Base-by-base conservation (phyloP, 2,888 invertebrate species). In the Carabus problematicus region DNA sequence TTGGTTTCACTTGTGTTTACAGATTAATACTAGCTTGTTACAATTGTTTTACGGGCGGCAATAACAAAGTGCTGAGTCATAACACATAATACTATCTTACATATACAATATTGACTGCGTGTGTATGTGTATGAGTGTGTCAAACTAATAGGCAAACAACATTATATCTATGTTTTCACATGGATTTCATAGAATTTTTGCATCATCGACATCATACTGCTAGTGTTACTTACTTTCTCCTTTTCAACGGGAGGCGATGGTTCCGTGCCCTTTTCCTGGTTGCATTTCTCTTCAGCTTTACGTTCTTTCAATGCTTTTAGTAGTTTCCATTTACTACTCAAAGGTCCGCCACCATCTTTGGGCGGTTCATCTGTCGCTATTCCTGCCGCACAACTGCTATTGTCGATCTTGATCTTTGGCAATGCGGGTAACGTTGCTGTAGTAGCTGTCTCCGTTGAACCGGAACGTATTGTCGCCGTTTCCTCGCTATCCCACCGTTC, bases 291-390 rank as follows among this genome's bases (percentile, higher is more conserved):
- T 80, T 95, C 95, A 2, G 94, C 93, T 83, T 95, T 95, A 71
- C 92, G 86, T 76, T 95, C 95, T 79, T 95, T 95, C 39, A 95
- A 81, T 0, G 95, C 94, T 82, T 95, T 95, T 1, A 95, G 82
- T 54, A 95, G 85, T 80, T 95, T 95, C 95, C 95, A 95, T 80
- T 94, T 94, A 78, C 94, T 94, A 8, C 93, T 91, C 62, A 90
- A 85, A 9, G 87, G 88, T 56, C 86, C 85, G 11, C 84, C 79
- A 9, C 74, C 74, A 69, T 78, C 79, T 72, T 79, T 81, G 6
- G 75, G 74, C 8, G 73, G 73, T 70, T 81, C 80, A 47, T 80
- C 79, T 70, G 78, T 76, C 49, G 77, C 77, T 16, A 76, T 73
- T 69, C 79, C 80, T 63, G 75, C 74, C 42, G 77, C 79, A 71